These are phyloP conservation scores for Pristionchus exspectatus DNA, from an alignment of 2,888 invertebrate genomes.

Conservation along the genomic window DNA sequence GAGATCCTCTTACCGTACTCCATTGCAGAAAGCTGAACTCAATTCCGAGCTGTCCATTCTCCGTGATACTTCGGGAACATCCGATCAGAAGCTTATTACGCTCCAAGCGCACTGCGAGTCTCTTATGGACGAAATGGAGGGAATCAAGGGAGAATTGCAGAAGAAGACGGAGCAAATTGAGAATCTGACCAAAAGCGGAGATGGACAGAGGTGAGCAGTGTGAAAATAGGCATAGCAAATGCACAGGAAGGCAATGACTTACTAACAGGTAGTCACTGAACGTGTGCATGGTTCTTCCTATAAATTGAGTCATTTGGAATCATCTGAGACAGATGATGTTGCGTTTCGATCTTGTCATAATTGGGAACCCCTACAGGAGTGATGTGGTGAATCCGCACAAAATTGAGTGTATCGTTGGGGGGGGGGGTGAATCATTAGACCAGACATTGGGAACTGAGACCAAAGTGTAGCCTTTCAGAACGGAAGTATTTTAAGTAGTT, in stretches of 20 bases:
- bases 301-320: neutral
- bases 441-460: no score
- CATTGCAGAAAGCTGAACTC: constrained; percentile 30
- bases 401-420: neutral
- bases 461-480: no score
- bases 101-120: constrained; percentile 55
- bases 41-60: neutral
- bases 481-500: no score
- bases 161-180: constrained; percentile 69
- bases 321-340: neutral
- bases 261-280: no score
- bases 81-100: constrained; percentile 53
- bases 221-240: no score
- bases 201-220: constrained; percentile 66
- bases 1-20: neutral
- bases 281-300: no score
- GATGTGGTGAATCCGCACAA: neutral
- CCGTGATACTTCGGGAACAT: constrained; percentile 13
- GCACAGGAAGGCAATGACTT: no score
- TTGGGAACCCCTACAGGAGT: neutral
- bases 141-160: constrained; percentile 66
- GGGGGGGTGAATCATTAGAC: neutral
- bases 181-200: constrained; percentile 66
- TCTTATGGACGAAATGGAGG: constrained; percentile 66
- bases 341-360: no score